Evolutionary conservation across 2,113 vertebrate genomes (phyloP).

Genomic region (Ctenodactylus gundi): DNA sequence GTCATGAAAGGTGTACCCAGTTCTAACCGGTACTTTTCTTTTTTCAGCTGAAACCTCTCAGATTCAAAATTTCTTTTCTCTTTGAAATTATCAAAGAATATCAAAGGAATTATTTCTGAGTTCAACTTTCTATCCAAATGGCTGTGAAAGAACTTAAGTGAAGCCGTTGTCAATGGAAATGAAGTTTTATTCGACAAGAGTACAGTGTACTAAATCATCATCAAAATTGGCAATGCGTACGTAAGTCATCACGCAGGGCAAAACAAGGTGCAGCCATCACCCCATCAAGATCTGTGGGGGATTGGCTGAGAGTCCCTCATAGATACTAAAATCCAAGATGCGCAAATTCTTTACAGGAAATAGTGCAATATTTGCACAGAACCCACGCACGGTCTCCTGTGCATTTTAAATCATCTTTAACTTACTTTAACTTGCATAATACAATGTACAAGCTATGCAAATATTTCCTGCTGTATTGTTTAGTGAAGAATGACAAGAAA

Average conservation of each 20-base stretch:
- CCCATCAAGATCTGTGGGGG: neutral
- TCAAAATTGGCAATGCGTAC: neutral
- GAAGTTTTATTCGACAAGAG: neutral
- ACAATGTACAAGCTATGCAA: neutral
- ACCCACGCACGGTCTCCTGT: neutral
- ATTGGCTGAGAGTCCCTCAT: neutral
- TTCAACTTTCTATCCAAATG: slow-evolving; percentile 18
- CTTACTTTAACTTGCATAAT: neutral
- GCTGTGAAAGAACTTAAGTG: neutral
- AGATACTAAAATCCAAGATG: neutral
- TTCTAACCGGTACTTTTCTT: neutral
- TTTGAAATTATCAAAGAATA: slow-evolving; percentile 62
- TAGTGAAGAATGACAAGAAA: neutral
- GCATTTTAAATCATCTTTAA: neutral
- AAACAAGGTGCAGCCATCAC: neutral
- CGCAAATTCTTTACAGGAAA: neutral
- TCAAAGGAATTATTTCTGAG: slow-evolving; percentile 42
- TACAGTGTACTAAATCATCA: neutral
- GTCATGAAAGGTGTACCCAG: neutral
- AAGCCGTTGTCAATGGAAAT: neutral
- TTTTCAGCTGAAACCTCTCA: slow-evolving; percentile 9
- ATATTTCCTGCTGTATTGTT: neutral
- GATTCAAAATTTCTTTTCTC: slow-evolving; percentile 26
- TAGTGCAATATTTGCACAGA: neutral
- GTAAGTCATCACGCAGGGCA: neutral